Conservation (phyloP, 2,797 vertebrate genomes). For the Myripristis jacobus region DNA sequence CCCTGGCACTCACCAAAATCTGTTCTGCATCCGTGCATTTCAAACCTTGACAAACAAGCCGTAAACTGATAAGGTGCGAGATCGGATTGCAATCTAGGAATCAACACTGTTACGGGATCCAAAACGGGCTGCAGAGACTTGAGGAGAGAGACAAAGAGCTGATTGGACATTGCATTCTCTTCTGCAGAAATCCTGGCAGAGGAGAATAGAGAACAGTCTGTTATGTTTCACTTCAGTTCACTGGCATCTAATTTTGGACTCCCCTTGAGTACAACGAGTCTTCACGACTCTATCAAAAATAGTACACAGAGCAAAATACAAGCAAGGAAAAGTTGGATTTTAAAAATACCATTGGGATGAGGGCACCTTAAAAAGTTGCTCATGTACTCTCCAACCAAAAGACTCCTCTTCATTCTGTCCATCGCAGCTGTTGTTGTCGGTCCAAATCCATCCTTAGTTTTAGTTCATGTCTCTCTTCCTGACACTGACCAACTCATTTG, state of each 20-base stretch:
- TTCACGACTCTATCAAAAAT: not conserved
- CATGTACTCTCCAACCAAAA: slow-evolving; percentile 75
- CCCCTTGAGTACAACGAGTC: not conserved
- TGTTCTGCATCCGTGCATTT: not conserved
- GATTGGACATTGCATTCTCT: not conserved
- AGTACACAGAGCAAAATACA: not conserved
- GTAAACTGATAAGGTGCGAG: not conserved
- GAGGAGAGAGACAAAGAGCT: not conserved
- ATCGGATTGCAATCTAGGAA: not conserved
- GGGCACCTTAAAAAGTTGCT: slow-evolving; percentile 78
- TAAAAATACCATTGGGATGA: slow-evolving; percentile 76
- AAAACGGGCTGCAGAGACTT: not conserved
- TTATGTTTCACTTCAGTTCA: not conserved
- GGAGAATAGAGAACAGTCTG: not conserved
- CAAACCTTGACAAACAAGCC: not conserved
- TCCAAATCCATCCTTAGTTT: too few relatives aligned
- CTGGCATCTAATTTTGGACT: not conserved
- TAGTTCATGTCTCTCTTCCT: not conserved
- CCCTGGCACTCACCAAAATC: not conserved
- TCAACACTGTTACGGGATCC: not conserved
- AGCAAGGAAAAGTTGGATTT: not conserved
- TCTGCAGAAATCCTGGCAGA: not conserved
- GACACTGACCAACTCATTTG: not conserved
- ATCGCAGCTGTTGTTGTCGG: not conserved
- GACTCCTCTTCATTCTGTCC: slow-evolving; percentile 27